Conservation (phyloP, 2,888 invertebrate genomes). For the Argyresthia goedartella region DNA sequence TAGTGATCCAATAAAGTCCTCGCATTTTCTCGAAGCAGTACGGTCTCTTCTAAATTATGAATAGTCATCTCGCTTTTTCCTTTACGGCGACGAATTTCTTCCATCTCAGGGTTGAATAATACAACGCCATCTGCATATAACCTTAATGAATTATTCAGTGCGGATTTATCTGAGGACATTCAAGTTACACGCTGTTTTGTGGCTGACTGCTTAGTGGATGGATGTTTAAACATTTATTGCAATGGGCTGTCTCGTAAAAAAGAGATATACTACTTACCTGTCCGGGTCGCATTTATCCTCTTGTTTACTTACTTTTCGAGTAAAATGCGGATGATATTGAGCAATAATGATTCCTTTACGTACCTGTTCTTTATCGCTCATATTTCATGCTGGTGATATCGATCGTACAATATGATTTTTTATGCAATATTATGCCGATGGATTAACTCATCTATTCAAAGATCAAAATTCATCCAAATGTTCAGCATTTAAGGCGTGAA, state of each 20-base stretch:
- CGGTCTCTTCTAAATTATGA: slow-evolving; percentile 7
- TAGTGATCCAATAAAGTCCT: slow-evolving; percentile 24
- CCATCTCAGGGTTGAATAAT: slow-evolving; percentile 20
- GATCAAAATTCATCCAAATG: too few species aligned
- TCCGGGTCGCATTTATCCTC: not conserved
- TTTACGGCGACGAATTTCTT: slow-evolving; percentile 12
- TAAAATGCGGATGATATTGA: too few species aligned
- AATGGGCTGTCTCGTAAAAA: slow-evolving; percentile 2
- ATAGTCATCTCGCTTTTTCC: slow-evolving; percentile 9
- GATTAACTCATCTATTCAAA: too few species aligned
- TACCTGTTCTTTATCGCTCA: too few species aligned
- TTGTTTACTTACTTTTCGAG: not conserved
- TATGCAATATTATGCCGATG: too few species aligned
- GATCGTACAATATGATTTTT: too few species aligned
- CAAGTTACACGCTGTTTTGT: slow-evolving; percentile 1
- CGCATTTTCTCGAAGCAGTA: slow-evolving; percentile 11
- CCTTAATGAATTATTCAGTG: slow-evolving; percentile 2
- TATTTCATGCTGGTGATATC: too few species aligned
- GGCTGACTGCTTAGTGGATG: slow-evolving; percentile 4
- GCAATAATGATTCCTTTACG: too few species aligned
- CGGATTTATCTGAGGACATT: not conserved
- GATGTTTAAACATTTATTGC: slow-evolving; percentile 3
- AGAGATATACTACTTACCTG: not conserved
- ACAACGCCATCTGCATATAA: slow-evolving; percentile 8
- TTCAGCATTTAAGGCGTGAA: too few species aligned